phyloP scores from a whole-genome alignment of 2,113 vertebrate species.

The Motacilla alba region DNA sequence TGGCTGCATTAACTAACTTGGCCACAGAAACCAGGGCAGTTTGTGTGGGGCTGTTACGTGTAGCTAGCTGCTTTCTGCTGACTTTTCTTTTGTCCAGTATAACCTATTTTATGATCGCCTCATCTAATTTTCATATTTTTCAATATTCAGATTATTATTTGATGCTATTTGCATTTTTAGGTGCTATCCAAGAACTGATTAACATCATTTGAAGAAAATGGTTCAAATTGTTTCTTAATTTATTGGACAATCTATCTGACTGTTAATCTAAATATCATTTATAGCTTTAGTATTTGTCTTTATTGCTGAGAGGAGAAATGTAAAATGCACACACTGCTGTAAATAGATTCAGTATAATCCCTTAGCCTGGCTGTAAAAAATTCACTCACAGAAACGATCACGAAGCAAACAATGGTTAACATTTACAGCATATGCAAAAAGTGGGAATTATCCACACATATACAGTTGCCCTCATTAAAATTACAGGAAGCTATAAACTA shows the following conservation, averaged over 20 bases:
- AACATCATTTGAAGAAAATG: background rate
- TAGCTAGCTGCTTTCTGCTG: background rate
- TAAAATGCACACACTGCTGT: background rate
- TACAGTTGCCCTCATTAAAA: background rate
- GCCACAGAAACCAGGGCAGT: background rate
- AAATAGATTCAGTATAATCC: constrained; percentile 19
- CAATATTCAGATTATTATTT: background rate
- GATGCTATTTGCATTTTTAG: background rate
- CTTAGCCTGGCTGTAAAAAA: background rate
- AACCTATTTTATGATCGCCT: background rate
- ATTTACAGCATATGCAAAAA: background rate
- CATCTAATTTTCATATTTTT: background rate
- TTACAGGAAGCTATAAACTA: background rate
- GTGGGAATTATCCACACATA: background rate
- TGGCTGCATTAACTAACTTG: background rate
- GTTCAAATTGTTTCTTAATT: background rate
- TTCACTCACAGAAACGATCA: background rate
- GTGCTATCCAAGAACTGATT: background rate
- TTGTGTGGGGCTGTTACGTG: background rate
- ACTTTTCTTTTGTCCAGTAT: background rate
- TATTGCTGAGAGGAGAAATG: background rate
- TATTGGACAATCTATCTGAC: background rate
- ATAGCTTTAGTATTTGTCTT: background rate
- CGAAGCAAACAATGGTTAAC: background rate
- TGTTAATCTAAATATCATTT: background rate